phyloP scores from a whole-genome alignment of 2,888 invertebrate genomes.

The Lutraria lutraria region DNA sequence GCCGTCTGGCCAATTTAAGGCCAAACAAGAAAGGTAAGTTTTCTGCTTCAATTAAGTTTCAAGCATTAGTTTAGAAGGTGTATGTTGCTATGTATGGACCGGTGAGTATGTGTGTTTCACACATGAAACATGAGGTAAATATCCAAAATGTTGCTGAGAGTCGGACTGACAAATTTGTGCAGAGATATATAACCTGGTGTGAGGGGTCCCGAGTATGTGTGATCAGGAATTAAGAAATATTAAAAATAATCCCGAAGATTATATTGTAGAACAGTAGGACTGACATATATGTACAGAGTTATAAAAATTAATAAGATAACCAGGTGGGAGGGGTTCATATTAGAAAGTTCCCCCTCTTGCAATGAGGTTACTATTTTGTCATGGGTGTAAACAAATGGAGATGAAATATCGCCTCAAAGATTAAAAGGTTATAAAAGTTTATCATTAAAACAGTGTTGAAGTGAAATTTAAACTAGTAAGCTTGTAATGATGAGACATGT shows the following conservation, averaged over 20 bases:
- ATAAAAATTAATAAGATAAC: too few species aligned
- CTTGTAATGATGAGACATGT: neutral
- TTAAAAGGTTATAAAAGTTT: constrained; percentile 7
- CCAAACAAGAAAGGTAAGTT: neutral
- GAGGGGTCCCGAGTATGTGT: too few species aligned
- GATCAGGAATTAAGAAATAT: too few species aligned
- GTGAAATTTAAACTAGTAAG: neutral
- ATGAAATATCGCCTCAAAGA: constrained; percentile 3
- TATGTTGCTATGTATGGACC: neutral
- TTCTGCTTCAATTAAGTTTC: neutral
- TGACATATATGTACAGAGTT: too few species aligned
- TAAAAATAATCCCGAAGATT: too few species aligned
- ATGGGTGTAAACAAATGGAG: neutral
- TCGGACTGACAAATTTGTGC: too few species aligned
- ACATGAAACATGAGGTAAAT: neutral
- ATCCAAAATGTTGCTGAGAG: too few species aligned
- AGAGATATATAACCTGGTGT: too few species aligned
- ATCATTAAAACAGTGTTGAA: neutral
- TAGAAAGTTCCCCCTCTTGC: too few species aligned
- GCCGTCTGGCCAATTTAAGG: neutral
- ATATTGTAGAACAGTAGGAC: too few species aligned
- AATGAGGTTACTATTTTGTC: neutral
- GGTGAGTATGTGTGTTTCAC: neutral
- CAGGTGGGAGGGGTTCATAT: too few species aligned
- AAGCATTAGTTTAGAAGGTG: neutral